Percentiles rank a stretch among this genome's conserved stretches.
Conservation (phyloP, 2,113 vertebrate species). For the Python bivittatus region DNA sequence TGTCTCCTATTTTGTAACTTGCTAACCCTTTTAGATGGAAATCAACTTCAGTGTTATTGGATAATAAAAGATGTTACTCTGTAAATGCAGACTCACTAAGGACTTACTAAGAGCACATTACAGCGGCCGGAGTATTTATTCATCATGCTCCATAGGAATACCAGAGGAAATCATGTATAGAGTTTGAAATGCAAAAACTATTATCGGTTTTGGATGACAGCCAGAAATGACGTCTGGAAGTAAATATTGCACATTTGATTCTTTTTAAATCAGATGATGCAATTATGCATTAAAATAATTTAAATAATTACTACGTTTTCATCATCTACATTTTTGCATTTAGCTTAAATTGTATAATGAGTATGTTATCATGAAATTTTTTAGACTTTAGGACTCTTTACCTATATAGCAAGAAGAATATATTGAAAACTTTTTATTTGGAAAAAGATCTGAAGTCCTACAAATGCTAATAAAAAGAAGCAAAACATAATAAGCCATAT, state of each 20-base stretch:
- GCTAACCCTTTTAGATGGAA: not conserved
- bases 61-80: not conserved
- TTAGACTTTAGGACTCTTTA: not conserved
- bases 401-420: not conserved
- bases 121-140: not conserved
- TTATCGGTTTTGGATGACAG: slow-evolving; percentile 22
- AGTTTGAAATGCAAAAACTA: not conserved
- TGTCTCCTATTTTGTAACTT: not conserved
- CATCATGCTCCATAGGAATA: not conserved
- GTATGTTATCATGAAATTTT: not conserved
- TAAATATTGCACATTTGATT: not conserved
- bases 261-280: slow-evolving; percentile 19
- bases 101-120: not conserved
- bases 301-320: slow-evolving; percentile 34
- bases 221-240: not conserved
- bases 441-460: not conserved
- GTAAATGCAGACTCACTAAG: not conserved
- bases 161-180: not conserved
- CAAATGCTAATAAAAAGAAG: not conserved
- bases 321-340: not conserved
- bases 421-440: not conserved
- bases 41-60: not conserved
- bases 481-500: not conserved
- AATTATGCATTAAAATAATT: slow-evolving; percentile 42
- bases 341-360: not conserved